Percentiles rank a stretch among this genome's conserved stretches.
phyloP scores from a whole-genome alignment of 2,797 vertebrate species.

The Tiaroga cobitis region DNA sequence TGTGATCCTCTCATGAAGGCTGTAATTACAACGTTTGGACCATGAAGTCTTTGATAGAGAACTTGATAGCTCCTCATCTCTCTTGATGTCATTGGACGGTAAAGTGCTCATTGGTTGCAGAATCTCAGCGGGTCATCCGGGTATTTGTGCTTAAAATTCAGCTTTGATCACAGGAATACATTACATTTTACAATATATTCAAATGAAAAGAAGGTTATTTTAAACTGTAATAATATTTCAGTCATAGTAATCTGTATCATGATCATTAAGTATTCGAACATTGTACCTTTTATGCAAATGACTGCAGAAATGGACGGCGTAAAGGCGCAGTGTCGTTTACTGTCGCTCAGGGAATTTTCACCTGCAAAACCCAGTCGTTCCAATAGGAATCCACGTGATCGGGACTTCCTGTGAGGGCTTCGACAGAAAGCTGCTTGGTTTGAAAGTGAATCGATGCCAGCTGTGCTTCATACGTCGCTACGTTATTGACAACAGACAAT shows the following conservation, averaged over 20 bases:
- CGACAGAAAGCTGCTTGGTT: background rate
- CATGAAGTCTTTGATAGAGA: background rate
- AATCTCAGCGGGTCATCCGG: background rate
- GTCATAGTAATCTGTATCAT: too few relatives aligned
- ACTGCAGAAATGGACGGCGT: background rate
- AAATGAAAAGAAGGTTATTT: too few relatives aligned
- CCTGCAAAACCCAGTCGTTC: background rate
- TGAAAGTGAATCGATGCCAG: background rate
- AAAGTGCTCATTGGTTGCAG: background rate
- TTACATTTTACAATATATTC: too few relatives aligned
- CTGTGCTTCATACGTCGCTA: background rate
- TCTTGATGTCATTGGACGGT: background rate
- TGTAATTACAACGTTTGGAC: background rate
- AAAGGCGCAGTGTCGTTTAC: background rate
- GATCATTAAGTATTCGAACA: background rate
- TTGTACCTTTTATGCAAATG: background rate
- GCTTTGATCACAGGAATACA: too few relatives aligned
- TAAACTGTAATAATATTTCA: too few relatives aligned
- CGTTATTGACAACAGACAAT: background rate
- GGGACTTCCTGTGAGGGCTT: too few relatives aligned
- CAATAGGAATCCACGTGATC: background rate
- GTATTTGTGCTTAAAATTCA: background rate
- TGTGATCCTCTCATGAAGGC: background rate
- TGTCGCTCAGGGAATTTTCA: background rate
- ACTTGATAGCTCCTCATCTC: background rate